These are phyloP conservation scores for Acrobasis consociella DNA, from an alignment of 2,888 invertebrate species.

Conservation along the genomic window DNA sequence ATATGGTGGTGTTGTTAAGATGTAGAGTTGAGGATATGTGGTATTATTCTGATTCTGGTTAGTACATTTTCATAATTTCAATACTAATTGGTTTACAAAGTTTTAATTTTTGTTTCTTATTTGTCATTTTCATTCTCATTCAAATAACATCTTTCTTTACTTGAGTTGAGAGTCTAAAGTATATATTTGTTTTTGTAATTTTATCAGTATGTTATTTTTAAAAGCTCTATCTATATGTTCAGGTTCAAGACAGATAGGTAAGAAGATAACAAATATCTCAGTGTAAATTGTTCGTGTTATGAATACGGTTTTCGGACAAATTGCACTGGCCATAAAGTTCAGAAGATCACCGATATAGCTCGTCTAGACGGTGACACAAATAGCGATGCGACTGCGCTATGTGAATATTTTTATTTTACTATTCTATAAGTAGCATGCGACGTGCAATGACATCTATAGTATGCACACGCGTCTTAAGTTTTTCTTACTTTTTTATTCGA, in stretches of 20 bases:
- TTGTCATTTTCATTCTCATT: too few relatives aligned
- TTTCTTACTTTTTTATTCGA: too few relatives aligned
- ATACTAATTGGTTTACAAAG: too few relatives aligned
- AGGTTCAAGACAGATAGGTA: neutral
- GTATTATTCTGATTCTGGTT: conserved; percentile 34
- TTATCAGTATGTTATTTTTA: too few relatives aligned
- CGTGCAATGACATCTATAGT: too few relatives aligned
- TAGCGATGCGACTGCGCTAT: conserved; percentile 27
- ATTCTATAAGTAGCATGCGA: too few relatives aligned
- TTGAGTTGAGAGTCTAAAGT: too few relatives aligned
- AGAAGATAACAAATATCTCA: neutral
- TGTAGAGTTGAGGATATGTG: conserved; percentile 34
- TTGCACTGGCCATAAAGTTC: conserved; percentile 30
- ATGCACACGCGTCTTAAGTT: too few relatives aligned
- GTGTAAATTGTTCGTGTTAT: neutral
- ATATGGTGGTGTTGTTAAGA: conserved; percentile 44
- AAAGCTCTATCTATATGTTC: neutral
- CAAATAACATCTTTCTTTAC: too few relatives aligned
- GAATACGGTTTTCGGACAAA: neutral
- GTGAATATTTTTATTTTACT: conserved; percentile 4
- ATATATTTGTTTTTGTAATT: neutral
- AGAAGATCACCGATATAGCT: conserved; percentile 47
- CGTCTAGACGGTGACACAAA: conserved; percentile 40
- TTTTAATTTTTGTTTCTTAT: too few relatives aligned
- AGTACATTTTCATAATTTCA: conserved; percentile 19